These are phyloP conservation scores for Anodontia alba DNA, from an alignment of 2,888 invertebrate species.

Conservation along the genomic window DNA sequence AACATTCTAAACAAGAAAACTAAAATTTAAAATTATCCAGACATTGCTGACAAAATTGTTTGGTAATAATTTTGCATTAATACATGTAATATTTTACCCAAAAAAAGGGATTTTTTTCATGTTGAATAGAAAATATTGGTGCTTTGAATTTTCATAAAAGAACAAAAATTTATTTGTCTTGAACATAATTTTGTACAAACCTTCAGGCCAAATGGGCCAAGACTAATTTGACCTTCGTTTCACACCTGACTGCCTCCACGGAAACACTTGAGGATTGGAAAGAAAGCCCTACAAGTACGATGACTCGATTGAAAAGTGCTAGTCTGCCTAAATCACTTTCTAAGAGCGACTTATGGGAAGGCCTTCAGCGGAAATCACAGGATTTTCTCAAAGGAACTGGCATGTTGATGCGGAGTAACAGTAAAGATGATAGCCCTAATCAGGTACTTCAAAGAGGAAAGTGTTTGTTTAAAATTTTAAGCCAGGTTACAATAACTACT, in stretches of 20 bases:
- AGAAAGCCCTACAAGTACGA: slow-evolving; percentile 69
- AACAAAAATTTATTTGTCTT: not conserved
- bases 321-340: slow-evolving; percentile 79
- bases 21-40: too few species aligned
- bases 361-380: slow-evolving; percentile 79
- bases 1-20: too few species aligned
- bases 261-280: slow-evolving; percentile 80
- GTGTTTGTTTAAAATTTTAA: not conserved
- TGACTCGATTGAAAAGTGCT: slow-evolving; percentile 76
- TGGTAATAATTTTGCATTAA: too few species aligned
- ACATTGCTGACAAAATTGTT: too few species aligned
- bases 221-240: slow-evolving; percentile 66
- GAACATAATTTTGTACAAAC: not conserved
- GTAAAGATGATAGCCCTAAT: slow-evolving; percentile 76
- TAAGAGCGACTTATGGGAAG: slow-evolving; percentile 81
- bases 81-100: too few species aligned
- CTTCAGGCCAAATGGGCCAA: slow-evolving; percentile 79
- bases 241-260: slow-evolving; percentile 74
- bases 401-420: slow-evolving; percentile 77
- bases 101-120: not conserved
- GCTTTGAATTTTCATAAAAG: not conserved
- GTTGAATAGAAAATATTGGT: not conserved
- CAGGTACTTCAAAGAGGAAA: slow-evolving; percentile 64
- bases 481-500: not conserved
- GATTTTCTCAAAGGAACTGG: slow-evolving; percentile 80